Evolutionary conservation across 1,140 invertebrate genomes (phyloP), one percentile per base, ranked within the genome.

Genomic region (Lanistes nyassanus): DNA sequence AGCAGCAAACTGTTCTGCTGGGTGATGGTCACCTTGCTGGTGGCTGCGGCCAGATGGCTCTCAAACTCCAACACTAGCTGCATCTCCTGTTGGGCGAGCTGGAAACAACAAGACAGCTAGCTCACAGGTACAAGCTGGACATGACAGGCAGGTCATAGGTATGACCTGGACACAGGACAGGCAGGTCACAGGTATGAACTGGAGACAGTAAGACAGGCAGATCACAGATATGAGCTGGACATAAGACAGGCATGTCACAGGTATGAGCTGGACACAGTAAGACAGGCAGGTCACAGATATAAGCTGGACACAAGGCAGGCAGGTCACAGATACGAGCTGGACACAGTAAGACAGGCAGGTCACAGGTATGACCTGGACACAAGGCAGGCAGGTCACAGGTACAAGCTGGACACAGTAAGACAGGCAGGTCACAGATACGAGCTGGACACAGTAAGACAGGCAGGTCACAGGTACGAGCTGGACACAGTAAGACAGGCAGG

Each of bases 31-130:
- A 94, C 92, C 83, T 92, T 94, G 23, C 95, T 96, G 78, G 95
- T 95, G 55, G 93, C 94, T 7, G 95, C 95, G 0, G 97, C 97
- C 39, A 99, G 90, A 90, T 98, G 95, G 0, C 93, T 93, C 91
- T 99, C 97, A 89, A 98, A 97, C 89, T 97, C 94, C 0, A 99
- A 86, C 79, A 99, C 97, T 79, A 93, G 92, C 80, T 95, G 93
- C 79, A 94, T 94, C 89, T 97, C 96, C 16, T 94, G 81, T 11
- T 92, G 91, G 31, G 92, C 88, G 26, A 94, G 91, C 89, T 90
- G 78, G 2, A 81, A 75, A n/a, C 34, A 42, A 58, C 7, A 58
- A 11, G 23, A 53, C 51, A 23, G 13, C 51, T 13, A 53, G 51
- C 13, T 23, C 13, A 53, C 51, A 13, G 13, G 23, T 53, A 53